Evolutionary conservation across 2,113 vertebrate species (phyloP).

Genomic region (Buteo buteo): DNA sequence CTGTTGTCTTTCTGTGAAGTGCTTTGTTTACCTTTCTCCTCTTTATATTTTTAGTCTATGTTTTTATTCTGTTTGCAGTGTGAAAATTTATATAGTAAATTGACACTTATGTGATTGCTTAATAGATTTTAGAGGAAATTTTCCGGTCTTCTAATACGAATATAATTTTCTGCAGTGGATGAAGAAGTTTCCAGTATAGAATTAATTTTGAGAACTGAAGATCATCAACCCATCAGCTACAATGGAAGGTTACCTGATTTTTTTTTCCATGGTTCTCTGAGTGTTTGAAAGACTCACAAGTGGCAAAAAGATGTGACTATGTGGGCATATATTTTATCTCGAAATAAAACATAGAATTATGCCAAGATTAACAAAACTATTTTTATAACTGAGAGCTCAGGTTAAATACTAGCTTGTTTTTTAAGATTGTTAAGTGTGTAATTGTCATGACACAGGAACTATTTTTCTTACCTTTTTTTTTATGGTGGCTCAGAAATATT

Average conservation of each 20-base stretch:
- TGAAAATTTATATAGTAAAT: not conserved
- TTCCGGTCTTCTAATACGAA: not conserved
- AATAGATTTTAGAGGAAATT: not conserved
- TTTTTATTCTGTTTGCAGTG: not conserved
- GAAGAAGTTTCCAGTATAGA: not conserved
- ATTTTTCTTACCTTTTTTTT: not conserved
- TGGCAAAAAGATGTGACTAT: not conserved
- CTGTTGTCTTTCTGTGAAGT: not conserved
- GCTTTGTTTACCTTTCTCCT: not conserved
- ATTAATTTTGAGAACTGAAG: not conserved
- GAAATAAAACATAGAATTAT: not conserved
- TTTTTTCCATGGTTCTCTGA: not conserved
- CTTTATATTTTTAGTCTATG: not conserved
- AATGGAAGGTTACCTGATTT: not conserved
- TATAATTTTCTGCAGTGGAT: not conserved
- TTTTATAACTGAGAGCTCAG: not conserved
- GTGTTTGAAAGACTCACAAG: not conserved
- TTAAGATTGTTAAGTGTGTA: not conserved
- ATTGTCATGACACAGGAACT: not conserved
- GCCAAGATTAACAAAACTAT: not conserved
- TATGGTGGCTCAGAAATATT: conserved; percentile 9
- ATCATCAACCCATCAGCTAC: not conserved
- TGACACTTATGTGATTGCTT: not conserved
- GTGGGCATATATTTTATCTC: not conserved
- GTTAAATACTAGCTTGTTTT: not conserved